Evolutionary conservation across 2,888 invertebrate genomes (phyloP), one percentile per base, ranked within the genome.

Genomic region (Ptycholaimellus sp.): DNA sequence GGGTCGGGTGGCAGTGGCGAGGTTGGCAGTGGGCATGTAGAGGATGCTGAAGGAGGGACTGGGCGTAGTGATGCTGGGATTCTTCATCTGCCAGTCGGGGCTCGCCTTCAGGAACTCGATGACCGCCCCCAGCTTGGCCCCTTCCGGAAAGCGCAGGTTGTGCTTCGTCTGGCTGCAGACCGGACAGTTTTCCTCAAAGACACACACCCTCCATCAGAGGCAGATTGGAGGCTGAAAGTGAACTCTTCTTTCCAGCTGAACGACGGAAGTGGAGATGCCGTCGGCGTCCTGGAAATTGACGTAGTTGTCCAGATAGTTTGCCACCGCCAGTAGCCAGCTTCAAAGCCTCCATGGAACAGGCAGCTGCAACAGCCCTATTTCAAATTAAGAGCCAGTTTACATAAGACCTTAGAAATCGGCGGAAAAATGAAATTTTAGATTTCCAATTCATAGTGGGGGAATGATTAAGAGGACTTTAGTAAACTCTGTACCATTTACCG

Each of bases 241-340:
- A 44, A 65, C 66, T 53, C 77, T 78, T 50, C 70, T 76, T 56
- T 87, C 87, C 0, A 85, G 80, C 59, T 76, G 76, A 57, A 83
- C 93, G 1, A 85, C 82, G 56, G 83, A 85, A 0, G 83, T 79
- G 56, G 90, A 93, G 25, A 93, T 77, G 1, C 93, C 93, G 53
- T 87, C 85, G 1, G 77, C 69, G 65, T 93, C 81, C 56, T 85
- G 90, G 53, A 96, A 76, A 40, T 90, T 81, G 73, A 90, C 73
- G 56, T 90, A 96, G 63, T 96, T 96, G 57, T 82, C 77, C 62
- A 96, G 70, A n/a, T n/a, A n/a, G n/a, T n/a, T n/a, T n/a, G n/a
- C n/a, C n/a, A n/a, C n/a, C n/a, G n/a, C n/a, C n/a, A n/a, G n/a
- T n/a, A n/a, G 85, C 85, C 40, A 96, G 59, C 66, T 96, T 96